phyloP scores from a whole-genome alignment of 2,113 vertebrate genomes.

The Lagopus muta region DNA sequence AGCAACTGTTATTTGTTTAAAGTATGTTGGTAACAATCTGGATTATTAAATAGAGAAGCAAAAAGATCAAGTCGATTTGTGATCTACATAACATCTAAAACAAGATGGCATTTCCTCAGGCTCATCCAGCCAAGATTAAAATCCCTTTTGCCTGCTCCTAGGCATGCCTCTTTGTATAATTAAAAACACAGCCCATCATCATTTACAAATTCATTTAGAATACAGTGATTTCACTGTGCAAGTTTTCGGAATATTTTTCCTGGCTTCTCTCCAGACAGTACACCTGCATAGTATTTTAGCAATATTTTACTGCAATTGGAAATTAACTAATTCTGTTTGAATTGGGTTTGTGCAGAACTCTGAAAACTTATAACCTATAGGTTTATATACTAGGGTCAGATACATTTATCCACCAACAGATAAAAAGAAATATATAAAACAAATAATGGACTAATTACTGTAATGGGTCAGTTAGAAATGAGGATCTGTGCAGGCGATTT shows the following conservation, averaged over 20 bases:
- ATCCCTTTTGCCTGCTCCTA: conserved; percentile 50
- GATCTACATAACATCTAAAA: conserved; percentile 54
- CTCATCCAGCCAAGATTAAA: conserved; percentile 66
- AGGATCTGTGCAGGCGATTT: background rate
- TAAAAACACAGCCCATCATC: conserved; percentile 69
- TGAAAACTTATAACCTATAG: background rate
- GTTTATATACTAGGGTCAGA: conserved; percentile 17
- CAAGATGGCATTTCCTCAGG: conserved; percentile 55
- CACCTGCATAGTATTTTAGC: conserved; percentile 74
- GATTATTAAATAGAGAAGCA: conserved; percentile 5
- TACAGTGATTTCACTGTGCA: conserved; percentile 62
- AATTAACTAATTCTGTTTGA: conserved; percentile 75
- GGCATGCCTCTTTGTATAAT: conserved; percentile 66
- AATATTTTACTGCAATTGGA: conserved; percentile 68
- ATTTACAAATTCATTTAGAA: conserved; percentile 58
- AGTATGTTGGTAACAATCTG: background rate
- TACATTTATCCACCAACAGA: conserved; percentile 3
- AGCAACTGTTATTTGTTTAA: conserved; percentile 15
- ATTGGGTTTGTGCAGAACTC: conserved; percentile 65
- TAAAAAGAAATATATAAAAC: conserved; percentile 40
- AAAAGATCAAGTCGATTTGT: conserved; percentile 40
- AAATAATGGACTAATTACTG: background rate
- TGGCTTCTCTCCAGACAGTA: conserved; percentile 74
- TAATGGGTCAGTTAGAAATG: background rate
- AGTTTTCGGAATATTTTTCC: conserved; percentile 63